Evolutionary conservation across 1,140 invertebrate genomes (phyloP).

Genomic region (Calephelis nemesis): DNA sequence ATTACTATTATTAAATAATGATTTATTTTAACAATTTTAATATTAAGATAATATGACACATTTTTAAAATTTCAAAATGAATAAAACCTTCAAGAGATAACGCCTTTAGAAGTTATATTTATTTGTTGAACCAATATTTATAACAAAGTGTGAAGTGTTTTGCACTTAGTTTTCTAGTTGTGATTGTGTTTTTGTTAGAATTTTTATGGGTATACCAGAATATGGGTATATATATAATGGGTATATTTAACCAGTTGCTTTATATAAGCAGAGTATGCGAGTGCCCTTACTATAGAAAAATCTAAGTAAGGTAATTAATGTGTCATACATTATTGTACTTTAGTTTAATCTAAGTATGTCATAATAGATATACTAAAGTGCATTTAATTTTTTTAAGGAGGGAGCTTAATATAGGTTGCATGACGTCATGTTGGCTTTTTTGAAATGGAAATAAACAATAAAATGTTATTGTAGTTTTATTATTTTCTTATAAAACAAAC

Average conservation of each 20-base stretch:
- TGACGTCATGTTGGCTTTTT: constrained; percentile 69
- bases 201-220: constrained; percentile 10
- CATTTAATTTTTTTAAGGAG: constrained; percentile 67
- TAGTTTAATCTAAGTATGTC: constrained; percentile 52
- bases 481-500: background rate
- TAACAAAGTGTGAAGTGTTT: background rate
- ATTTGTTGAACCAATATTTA: background rate
- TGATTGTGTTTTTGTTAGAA: constrained; percentile 17
- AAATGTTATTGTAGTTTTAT: constrained; percentile 40
- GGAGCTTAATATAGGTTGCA: constrained; percentile 50
- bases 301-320: constrained; percentile 42
- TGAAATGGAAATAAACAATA: constrained; percentile 72
- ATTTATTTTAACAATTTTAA: no score
- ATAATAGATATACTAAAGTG: constrained; percentile 51
- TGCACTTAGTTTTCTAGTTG: background rate
- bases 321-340: constrained; percentile 72
- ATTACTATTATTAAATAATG: no score
- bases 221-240: no score
- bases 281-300: constrained; percentile 13
- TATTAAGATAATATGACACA: no score
- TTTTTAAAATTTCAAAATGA: no score
- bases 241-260: constrained; percentile 12
- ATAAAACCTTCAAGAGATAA: no score
- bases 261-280: constrained; percentile 16
- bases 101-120: background rate